Conservation (phyloP, 2,888 invertebrate genomes). For the Parnassius glacialis region DNA sequence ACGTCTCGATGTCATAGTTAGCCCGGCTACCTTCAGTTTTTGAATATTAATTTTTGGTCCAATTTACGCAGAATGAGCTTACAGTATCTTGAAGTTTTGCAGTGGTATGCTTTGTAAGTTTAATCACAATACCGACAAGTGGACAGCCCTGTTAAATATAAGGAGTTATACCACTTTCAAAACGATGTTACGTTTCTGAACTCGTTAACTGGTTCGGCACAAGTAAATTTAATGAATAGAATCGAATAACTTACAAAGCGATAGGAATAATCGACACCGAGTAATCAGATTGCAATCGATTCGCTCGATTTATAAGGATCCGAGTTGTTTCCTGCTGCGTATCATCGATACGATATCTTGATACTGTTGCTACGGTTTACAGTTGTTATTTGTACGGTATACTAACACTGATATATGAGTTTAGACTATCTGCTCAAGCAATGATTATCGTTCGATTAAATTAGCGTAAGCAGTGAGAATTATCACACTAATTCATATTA, state of each 20-base stretch:
- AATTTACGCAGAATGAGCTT: too few species aligned
- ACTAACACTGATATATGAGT: constrained; percentile 29
- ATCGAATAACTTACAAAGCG: constrained; percentile 72
- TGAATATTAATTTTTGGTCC: too few species aligned
- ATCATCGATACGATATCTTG: constrained; percentile 36
- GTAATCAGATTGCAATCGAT: constrained; percentile 73
- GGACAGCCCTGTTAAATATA: constrained; percentile 18
- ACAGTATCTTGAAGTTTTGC: too few species aligned
- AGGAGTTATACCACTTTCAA: constrained; percentile 53
- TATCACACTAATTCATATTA: too few species aligned
- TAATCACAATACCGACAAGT: not conserved
- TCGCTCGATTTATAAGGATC: constrained; percentile 73
- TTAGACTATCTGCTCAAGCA: not conserved
- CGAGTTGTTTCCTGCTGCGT: constrained; percentile 55
- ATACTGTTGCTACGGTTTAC: constrained; percentile 36
- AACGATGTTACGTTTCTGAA: constrained; percentile 65
- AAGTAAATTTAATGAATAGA: constrained; percentile 73
- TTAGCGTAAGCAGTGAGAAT: too few species aligned
- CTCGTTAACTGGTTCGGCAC: constrained; percentile 64
- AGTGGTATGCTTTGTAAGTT: too few species aligned
- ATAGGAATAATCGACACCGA: constrained; percentile 77
- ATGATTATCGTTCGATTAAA: too few species aligned
- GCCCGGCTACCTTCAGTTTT: too few species aligned
- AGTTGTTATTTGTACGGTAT: constrained; percentile 39
- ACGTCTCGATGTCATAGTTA: too few species aligned